Percentiles rank a stretch among this genome's conserved stretches.
phyloP scores from a whole-genome alignment of 2,888 invertebrate genomes.

The Brachypterus glaber region DNA sequence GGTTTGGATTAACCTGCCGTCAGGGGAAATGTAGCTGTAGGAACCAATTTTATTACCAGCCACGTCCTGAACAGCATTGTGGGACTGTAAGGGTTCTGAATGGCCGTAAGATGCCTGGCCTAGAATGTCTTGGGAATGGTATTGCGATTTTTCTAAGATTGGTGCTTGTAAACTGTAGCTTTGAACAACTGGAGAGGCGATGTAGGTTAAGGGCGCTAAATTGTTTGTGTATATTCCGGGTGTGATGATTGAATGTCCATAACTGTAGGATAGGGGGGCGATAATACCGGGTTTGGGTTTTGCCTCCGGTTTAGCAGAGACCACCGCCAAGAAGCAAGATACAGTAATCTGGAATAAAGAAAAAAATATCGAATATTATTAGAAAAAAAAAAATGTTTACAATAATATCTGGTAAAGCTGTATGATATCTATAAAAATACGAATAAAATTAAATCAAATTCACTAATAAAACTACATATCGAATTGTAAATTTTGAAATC shows the following conservation, averaged over 20 bases:
- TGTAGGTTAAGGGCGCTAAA: constrained; percentile 39
- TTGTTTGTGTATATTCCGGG: too few relatives aligned
- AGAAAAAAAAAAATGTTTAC: too few relatives aligned
- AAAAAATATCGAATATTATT: too few relatives aligned
- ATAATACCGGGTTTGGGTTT: constrained; percentile 27
- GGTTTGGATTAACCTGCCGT: constrained; percentile 39
- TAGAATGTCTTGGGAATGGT: constrained; percentile 39
- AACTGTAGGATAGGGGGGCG: constrained; percentile 44
- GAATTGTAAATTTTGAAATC: too few relatives aligned
- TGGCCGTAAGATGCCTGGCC: constrained; percentile 40
- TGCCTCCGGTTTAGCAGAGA: too few relatives aligned
- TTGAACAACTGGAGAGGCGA: constrained; percentile 32
- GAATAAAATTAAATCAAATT: too few relatives aligned
- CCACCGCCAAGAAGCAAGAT: constrained; percentile 42
- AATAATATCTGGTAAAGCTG: too few relatives aligned
- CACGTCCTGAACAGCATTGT: constrained; percentile 36
- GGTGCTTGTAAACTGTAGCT: too few relatives aligned
- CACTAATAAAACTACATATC: too few relatives aligned
- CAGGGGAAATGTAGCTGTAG: constrained; percentile 41
- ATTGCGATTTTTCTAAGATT: constrained; percentile 33
- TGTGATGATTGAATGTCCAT: constrained; percentile 36
- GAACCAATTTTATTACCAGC: constrained; percentile 39
- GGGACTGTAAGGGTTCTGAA: constrained; percentile 36
- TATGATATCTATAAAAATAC: too few relatives aligned
- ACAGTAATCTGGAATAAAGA: constrained; percentile 46